These are phyloP conservation scores for Melikaiella ostensackeni DNA, from an alignment of 2,888 invertebrate genomes.

Conservation along the genomic window DNA sequence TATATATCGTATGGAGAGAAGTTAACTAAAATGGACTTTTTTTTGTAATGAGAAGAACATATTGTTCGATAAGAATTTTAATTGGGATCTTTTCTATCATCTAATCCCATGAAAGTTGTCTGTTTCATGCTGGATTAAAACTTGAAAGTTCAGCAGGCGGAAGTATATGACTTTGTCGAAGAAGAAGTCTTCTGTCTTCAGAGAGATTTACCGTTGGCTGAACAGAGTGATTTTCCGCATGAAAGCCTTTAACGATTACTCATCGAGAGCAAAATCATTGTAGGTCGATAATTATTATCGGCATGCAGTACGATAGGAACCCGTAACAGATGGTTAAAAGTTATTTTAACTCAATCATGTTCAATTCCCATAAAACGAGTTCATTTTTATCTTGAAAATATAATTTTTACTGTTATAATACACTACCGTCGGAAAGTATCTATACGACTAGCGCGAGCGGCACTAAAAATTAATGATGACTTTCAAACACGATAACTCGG, in stretches of 20 bases:
- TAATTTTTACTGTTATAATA: background rate
- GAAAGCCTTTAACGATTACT: conserved; percentile 54
- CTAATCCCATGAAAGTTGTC: background rate
- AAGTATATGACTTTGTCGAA: conserved; percentile 42
- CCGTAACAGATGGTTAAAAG: no score
- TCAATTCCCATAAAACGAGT: no score
- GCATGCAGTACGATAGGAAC: background rate
- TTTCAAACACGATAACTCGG: no score
- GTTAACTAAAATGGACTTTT: background rate
- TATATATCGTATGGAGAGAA: background rate
- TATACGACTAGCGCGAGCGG: no score
- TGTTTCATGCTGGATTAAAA: background rate
- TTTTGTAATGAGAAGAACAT: background rate
- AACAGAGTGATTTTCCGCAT: conserved; percentile 60
- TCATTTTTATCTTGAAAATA: background rate
- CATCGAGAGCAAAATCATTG: conserved; percentile 18
- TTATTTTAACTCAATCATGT: no score
- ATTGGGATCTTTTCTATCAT: background rate
- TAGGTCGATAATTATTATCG: conserved; percentile 36
- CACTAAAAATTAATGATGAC: no score
- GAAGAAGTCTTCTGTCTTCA: conserved; percentile 42
- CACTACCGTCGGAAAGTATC: no score
- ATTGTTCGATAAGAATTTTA: background rate
- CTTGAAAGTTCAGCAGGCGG: conserved; percentile 35
- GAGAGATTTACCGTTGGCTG: conserved; percentile 57